phyloP scores from a whole-genome alignment of 2,113 vertebrate species.

The Paramormyrops kingsleyae region DNA sequence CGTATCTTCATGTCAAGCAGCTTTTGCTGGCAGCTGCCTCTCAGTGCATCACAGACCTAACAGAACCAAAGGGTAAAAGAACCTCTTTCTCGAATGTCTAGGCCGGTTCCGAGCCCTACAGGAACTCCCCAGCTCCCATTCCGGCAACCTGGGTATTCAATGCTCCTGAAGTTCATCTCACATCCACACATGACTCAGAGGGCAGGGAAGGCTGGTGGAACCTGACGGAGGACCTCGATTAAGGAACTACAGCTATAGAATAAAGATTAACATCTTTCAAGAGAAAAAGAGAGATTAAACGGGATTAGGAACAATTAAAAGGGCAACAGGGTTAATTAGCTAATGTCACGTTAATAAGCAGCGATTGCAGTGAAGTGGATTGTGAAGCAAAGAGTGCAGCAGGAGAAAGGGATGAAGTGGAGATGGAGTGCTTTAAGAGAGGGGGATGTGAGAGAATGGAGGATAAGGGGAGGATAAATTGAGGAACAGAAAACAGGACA shows the following conservation, averaged over 20 bases:
- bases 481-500: constrained; percentile 19
- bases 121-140: neutral
- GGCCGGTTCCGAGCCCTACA: neutral
- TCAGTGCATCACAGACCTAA: neutral
- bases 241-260: neutral
- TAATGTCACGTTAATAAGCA: neutral
- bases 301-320: neutral
- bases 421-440: neutral
- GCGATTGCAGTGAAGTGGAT: neutral
- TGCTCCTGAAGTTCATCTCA: neutral
- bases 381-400: constrained; percentile 4
- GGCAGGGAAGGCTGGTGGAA: neutral
- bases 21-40: neutral
- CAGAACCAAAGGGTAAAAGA: neutral
- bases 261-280: neutral
- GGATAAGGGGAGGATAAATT: constrained; percentile 21
- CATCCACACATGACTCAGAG: neutral
- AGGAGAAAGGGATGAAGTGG: constrained; percentile 3
- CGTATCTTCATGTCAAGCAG: neutral
- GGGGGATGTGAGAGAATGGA: constrained; percentile 19
- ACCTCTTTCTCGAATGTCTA: neutral
- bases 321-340: neutral
- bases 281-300: neutral
- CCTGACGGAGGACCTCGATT: neutral
- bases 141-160: neutral